Evolutionary conservation across 2,888 invertebrate species (phyloP).

Genomic region (Amiota minor): DNA sequence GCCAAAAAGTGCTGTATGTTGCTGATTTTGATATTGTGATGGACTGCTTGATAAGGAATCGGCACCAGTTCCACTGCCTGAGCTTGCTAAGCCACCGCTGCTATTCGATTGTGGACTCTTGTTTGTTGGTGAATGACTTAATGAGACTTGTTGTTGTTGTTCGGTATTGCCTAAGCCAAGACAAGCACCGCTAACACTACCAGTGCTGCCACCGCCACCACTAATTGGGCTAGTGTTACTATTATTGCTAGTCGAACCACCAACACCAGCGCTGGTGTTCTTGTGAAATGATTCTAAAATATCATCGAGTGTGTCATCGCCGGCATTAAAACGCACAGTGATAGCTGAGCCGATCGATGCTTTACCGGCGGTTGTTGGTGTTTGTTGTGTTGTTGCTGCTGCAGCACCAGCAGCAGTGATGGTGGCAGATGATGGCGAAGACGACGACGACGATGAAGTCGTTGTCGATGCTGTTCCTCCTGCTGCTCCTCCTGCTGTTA

Average conservation of each 20-base stretch:
- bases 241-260: slow-evolving; percentile 46
- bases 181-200: slow-evolving; percentile 46
- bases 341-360: slow-evolving; percentile 66
- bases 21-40: slow-evolving; percentile 59
- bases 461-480: background rate
- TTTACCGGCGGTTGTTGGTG: slow-evolving; percentile 63
- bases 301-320: slow-evolving; percentile 72
- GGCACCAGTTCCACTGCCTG: slow-evolving; percentile 25
- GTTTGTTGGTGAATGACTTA: slow-evolving; percentile 17
- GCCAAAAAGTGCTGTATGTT: slow-evolving; percentile 50
- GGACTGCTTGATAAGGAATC: slow-evolving; percentile 72
- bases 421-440: background rate
- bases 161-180: slow-evolving; percentile 21
- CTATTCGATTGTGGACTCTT: slow-evolving; percentile 1
- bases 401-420: background rate
- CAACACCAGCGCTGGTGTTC: slow-evolving; percentile 46
- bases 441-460: background rate
- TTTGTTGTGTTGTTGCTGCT: slow-evolving; percentile 28
- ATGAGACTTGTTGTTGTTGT: background rate
- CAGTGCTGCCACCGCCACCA: slow-evolving; percentile 52
- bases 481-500: background rate
- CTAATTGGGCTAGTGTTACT: slow-evolving; percentile 44
- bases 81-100: slow-evolving; percentile 52
- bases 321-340: slow-evolving; percentile 73
- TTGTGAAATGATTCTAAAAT: slow-evolving; percentile 71